phyloP scores from a whole-genome alignment of 2,113 vertebrate species.

The Cyprinodon variegatus region DNA sequence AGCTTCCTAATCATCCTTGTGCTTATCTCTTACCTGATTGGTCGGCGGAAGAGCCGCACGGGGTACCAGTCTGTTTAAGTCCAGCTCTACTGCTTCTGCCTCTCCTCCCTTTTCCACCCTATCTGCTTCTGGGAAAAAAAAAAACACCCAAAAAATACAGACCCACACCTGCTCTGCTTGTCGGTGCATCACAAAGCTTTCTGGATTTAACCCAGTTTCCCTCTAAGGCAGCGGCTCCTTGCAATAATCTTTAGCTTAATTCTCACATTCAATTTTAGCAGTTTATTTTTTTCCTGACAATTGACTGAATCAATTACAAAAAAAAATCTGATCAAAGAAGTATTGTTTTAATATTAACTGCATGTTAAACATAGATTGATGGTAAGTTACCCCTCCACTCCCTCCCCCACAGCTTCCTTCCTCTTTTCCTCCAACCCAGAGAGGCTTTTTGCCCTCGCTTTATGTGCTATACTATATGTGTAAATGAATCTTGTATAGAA shows the following conservation, averaged over 20 bases:
- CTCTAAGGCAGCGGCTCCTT: conserved; percentile 14
- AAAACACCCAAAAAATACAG: not conserved
- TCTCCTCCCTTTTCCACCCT: conserved; percentile 14
- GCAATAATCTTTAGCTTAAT: conserved; percentile 29
- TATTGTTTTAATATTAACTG: conserved; percentile 60
- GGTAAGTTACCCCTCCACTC: conserved; percentile 41
- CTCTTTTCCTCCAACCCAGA: not conserved
- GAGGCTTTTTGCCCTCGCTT: conserved; percentile 45
- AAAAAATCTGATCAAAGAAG: conserved; percentile 54
- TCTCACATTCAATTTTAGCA: conserved; percentile 10
- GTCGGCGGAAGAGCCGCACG: conserved; percentile 92
- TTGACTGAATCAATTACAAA: conserved; percentile 56
- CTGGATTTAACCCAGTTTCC: conserved; percentile 25
- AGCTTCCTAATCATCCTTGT: conserved; percentile 96
- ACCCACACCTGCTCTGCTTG: conserved; percentile 1
- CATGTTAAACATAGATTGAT: conserved; percentile 56
- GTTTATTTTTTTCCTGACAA: conserved; percentile 31
- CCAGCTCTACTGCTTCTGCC: conserved; percentile 25
- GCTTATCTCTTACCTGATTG: conserved; percentile 95
- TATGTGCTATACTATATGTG: conserved; percentile 62
- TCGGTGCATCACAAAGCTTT: conserved; percentile 26
- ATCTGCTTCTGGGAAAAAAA: conserved; percentile 7
- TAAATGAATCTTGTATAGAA: conserved; percentile 73
- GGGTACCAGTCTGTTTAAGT: conserved; percentile 93
- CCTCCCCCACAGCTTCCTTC: not conserved